Conservation (phyloP, 2,113 vertebrate species). For the Chroicocephalus ridibundus region DNA sequence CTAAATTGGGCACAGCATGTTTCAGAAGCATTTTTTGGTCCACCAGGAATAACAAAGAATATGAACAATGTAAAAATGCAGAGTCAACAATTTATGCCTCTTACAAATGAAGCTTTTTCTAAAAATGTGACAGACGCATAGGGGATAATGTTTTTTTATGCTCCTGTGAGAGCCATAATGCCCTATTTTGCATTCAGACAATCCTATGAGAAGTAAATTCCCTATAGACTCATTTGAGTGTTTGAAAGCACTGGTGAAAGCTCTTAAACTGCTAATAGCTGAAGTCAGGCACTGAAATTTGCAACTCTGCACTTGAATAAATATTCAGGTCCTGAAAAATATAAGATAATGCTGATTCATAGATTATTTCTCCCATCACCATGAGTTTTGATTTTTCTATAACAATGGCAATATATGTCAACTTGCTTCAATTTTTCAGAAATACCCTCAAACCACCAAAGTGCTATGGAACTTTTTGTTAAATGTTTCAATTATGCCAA, state of each 20-base stretch:
- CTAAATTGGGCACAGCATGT: not conserved
- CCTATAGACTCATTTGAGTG: not conserved
- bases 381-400: not conserved
- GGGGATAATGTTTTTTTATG: constrained; percentile 12
- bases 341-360: not conserved
- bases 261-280: not conserved
- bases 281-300: not conserved
- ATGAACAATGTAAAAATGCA: constrained; percentile 18
- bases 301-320: constrained; percentile 7
- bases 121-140: constrained; percentile 20
- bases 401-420: not conserved
- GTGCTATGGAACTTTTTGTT: not conserved
- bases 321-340: not conserved
- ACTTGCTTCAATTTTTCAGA: not conserved
- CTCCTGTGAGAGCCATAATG: constrained; percentile 29
- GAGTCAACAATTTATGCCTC: not conserved
- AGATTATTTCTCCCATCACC: not conserved
- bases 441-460: not conserved
- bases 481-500: not conserved
- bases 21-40: constrained; percentile 14
- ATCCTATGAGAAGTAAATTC: constrained; percentile 29
- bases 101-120: not conserved
- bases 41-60: constrained; percentile 21
- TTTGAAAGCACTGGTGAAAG: constrained; percentile 25
- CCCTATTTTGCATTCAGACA: constrained; percentile 14